These are phyloP conservation scores for Tylochromis polylepis DNA, from an alignment of 2,113 vertebrate species.

Conservation along the genomic window DNA sequence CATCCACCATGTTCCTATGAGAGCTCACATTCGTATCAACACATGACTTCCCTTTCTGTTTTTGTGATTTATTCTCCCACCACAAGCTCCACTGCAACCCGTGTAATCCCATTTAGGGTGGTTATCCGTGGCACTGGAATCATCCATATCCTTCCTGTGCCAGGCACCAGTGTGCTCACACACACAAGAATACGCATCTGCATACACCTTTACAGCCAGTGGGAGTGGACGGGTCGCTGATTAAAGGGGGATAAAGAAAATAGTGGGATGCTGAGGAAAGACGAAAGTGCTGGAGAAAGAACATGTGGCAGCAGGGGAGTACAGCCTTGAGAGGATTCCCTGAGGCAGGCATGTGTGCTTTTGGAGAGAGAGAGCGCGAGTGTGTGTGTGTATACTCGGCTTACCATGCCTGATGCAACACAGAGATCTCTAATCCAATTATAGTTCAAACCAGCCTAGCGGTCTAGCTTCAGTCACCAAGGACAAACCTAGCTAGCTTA, in stretches of 20 bases:
- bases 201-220: neutral
- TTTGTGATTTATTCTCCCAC: neutral
- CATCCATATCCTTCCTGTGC: neutral
- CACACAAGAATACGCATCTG: neutral
- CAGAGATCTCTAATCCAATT: constrained; percentile 69
- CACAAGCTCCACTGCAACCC: neutral
- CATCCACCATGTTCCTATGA: neutral
- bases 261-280: neutral
- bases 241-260: constrained; percentile 1
- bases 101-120: constrained; percentile 30
- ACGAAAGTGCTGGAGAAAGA: neutral
- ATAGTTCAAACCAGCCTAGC: constrained; percentile 49
- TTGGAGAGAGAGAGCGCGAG: neutral
- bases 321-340: constrained; percentile 17
- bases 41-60: neutral
- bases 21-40: neutral
- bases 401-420: constrained; percentile 48
- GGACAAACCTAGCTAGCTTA: constrained; percentile 49
- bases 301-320: neutral
- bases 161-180: neutral
- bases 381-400: neutral
- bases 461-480: constrained; percentile 51
- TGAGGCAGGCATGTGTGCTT: neutral
- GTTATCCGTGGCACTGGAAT: neutral
- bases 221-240: neutral